A percentile compares a stretch with the other conserved stretches of the same genome.
These are phyloP conservation scores for Ormia ochracea DNA, from an alignment of 2,888 invertebrate genomes.

Conservation along the genomic window DNA sequence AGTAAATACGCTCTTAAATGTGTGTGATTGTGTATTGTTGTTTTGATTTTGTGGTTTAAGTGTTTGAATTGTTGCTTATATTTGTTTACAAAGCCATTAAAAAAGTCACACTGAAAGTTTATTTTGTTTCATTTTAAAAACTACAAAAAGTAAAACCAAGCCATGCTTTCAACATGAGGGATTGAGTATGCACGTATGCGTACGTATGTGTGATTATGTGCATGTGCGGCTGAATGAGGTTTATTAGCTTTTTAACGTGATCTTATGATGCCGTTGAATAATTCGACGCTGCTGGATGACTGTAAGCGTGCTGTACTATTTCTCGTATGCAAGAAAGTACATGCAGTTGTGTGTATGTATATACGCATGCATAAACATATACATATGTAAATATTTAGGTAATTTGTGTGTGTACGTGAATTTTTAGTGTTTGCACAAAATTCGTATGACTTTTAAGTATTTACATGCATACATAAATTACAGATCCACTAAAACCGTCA, in stretches of 20 bases:
- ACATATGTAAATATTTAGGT: too few relatives aligned
- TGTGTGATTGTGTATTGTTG: neutral
- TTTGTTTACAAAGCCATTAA: slow-evolving; percentile 60
- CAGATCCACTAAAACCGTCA: neutral
- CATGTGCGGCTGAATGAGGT: slow-evolving; percentile 11
- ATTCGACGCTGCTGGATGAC: slow-evolving; percentile 39
- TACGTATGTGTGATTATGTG: neutral
- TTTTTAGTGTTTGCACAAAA: slow-evolving; percentile 11
- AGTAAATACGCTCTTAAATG: neutral
- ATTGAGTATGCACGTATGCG: neutral
- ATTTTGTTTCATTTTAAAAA: neutral
- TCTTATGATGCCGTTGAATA: neutral
- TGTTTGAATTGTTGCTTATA: slow-evolving; percentile 39
- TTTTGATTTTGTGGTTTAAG: slow-evolving; percentile 28
- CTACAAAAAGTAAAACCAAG: slow-evolving; percentile 19
- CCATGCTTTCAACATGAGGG: neutral
- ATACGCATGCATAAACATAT: neutral
- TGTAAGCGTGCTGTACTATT: slow-evolving; percentile 28
- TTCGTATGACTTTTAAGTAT: slow-evolving; percentile 5
- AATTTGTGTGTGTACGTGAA: neutral
- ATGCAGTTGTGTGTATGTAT: neutral
- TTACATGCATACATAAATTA: neutral
- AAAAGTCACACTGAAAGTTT: slow-evolving; percentile 56
- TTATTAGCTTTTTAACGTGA: slow-evolving; percentile 26
- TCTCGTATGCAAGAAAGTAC: neutral